phyloP scores from a whole-genome alignment of 2,888 invertebrate species.

The Zhuqinia jingwanae region DNA sequence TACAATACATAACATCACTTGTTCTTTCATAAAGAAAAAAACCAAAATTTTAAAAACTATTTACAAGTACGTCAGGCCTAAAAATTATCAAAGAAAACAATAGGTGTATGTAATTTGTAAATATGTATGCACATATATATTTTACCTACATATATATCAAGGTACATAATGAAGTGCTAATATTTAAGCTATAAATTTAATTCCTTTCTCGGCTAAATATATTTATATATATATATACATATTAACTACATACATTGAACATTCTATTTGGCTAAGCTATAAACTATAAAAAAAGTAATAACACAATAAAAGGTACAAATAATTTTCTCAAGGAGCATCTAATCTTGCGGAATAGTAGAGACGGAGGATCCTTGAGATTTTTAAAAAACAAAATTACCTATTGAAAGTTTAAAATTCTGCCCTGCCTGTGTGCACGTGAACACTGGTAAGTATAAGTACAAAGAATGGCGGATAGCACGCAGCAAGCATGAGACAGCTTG shows the following conservation, averaged over 20 bases:
- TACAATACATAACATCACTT: conserved; percentile 7
- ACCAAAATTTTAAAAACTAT: background rate
- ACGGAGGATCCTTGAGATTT: background rate
- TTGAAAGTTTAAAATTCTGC: conserved; percentile 24
- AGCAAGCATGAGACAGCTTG: background rate
- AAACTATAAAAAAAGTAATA: background rate
- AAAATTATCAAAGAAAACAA: background rate
- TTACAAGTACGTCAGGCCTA: conserved; percentile 13
- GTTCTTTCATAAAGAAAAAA: conserved; percentile 6
- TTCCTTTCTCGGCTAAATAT: background rate
- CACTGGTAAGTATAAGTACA: conserved; percentile 24
- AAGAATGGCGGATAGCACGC: background rate
- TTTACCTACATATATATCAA: background rate
- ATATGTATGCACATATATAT: background rate
- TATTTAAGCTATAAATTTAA: background rate
- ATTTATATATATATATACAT: background rate
- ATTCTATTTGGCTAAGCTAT: background rate
- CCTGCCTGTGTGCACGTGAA: background rate
- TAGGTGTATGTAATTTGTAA: too few species aligned
- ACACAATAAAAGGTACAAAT: background rate
- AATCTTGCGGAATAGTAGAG: too few species aligned
- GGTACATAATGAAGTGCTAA: conserved; percentile 26
- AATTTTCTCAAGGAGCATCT: too few species aligned
- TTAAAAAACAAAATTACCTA: background rate
- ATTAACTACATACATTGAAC: background rate